Conservation (phyloP, 2,888 invertebrate genomes). For the Torymus auratus region DNA sequence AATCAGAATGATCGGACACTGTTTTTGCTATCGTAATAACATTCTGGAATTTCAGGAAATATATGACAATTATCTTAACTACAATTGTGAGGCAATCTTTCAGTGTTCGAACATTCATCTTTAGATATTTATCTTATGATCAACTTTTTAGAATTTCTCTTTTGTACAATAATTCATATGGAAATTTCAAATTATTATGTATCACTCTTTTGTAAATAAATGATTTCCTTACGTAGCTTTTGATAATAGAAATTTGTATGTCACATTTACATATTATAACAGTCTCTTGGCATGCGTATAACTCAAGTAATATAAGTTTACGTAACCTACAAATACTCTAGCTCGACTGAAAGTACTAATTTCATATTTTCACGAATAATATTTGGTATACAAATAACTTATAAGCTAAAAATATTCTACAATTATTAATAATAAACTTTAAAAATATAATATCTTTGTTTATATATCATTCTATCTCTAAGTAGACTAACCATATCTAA, state of each 20-base stretch:
- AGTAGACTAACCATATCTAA: too few species aligned
- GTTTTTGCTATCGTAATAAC: constrained; percentile 1
- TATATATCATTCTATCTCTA: too few species aligned
- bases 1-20: constrained; percentile 34
- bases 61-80: too few species aligned
- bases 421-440: too few species aligned
- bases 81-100: neutral
- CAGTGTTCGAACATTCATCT: constrained; percentile 31
- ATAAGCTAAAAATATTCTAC: too few species aligned
- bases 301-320: constrained; percentile 23
- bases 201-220: constrained; percentile 37
- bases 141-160: constrained; percentile 31
- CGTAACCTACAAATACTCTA: neutral
- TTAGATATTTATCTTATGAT: constrained; percentile 26
- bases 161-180: constrained; percentile 20
- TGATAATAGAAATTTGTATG: constrained; percentile 14
- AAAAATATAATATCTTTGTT: too few species aligned
- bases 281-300: constrained; percentile 22
- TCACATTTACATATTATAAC: neutral
- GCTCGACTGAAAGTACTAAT: neutral
- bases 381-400: too few species aligned
- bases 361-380: neutral
- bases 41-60: too few species aligned
- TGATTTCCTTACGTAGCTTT: constrained; percentile 22
- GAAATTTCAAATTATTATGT: constrained; percentile 25